Base-by-base conservation (phyloP, 2,888 invertebrate genomes). In the Xanthia icteritia region DNA sequence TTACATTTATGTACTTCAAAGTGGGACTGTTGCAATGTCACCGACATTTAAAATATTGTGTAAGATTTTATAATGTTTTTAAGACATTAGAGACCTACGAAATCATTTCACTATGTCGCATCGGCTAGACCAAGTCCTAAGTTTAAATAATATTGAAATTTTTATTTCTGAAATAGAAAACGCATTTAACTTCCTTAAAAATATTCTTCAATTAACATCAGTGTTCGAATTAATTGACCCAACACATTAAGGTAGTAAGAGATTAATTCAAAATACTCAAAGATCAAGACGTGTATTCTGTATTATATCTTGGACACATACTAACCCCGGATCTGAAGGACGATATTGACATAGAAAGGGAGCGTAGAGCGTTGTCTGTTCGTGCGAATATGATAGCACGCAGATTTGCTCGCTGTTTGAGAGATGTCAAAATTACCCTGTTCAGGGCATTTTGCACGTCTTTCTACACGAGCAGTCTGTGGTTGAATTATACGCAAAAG, bases 151-250 rank as follows among this genome's bases (percentile, higher is more conserved):
- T 6, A 45, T 42, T 27, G 0, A 27, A 66, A 11, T 20, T n/a
- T 42, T 13, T 0, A 45, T 66, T 66, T 66, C 66, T 11, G 1
- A 45, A 45, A 54, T 23, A 23, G 9, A 54, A 54, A 23, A 54
- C n/a, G 13, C n/a, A n/a, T 11, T 51, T 51, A n/a, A 11, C 5
- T 56, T 56, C 5, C 15, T 48, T 5, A n/a, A 9, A 67, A 51
- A 20, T 51, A 20, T 23, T 6, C 17, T 48, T 48, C 8, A 48
- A 27, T 23, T 39, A 6, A 45, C 39, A 73, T 73, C 3, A 60
- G 58, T 65, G 11, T 56, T 39, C 11, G 27, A 56, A 42, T 20
- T 73, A 54, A 75, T 11, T 68, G 67, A 63, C 31, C 39, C n/a
- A 23, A 20, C 6, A 20, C 5, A 20, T 6, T 39, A 42, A 66